phyloP scores from a whole-genome alignment of 1,140 invertebrate species.

The Tachypleus tridentatus region DNA sequence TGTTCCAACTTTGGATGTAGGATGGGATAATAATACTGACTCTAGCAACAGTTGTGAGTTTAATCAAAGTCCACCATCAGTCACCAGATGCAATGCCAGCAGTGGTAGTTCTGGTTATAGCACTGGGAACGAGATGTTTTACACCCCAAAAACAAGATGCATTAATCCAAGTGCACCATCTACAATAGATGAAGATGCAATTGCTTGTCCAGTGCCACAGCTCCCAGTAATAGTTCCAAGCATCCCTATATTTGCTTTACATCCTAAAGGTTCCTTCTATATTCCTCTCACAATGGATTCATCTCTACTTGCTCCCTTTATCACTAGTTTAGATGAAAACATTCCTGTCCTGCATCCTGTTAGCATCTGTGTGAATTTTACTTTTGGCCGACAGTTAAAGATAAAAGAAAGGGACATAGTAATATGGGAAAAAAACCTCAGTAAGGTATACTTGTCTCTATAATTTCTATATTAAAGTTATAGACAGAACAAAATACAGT shows the following conservation, averaged over 20 bases:
- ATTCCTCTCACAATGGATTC: constrained; percentile 78
- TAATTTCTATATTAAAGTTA: too few species aligned
- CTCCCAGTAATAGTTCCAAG: not conserved
- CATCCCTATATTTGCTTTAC: constrained; percentile 67
- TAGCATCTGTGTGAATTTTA: constrained; percentile 77
- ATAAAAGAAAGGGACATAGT: too few species aligned
- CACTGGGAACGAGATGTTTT: constrained; percentile 16
- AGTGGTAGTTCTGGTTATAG: constrained; percentile 19
- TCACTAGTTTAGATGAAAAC: constrained; percentile 37
- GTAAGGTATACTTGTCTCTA: too few species aligned
- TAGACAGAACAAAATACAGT: too few species aligned
- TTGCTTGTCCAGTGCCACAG: too few species aligned
- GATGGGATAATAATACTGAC: constrained; percentile 17
- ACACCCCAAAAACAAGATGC: constrained; percentile 17
- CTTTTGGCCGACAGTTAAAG: too few species aligned
- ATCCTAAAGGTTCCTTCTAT: constrained; percentile 77
- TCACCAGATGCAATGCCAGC: constrained; percentile 12
- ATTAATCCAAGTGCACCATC: too few species aligned
- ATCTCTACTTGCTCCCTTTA: constrained; percentile 54
- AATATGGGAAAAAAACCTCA: too few species aligned
- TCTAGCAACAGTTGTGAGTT: constrained; percentile 19
- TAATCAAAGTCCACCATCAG: constrained; percentile 16
- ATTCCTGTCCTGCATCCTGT: constrained; percentile 70
- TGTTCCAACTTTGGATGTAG: not conserved
- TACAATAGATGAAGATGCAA: too few species aligned